phyloP scores from a whole-genome alignment of 1,140 invertebrate genomes.

The Marisa cornuarietis region DNA sequence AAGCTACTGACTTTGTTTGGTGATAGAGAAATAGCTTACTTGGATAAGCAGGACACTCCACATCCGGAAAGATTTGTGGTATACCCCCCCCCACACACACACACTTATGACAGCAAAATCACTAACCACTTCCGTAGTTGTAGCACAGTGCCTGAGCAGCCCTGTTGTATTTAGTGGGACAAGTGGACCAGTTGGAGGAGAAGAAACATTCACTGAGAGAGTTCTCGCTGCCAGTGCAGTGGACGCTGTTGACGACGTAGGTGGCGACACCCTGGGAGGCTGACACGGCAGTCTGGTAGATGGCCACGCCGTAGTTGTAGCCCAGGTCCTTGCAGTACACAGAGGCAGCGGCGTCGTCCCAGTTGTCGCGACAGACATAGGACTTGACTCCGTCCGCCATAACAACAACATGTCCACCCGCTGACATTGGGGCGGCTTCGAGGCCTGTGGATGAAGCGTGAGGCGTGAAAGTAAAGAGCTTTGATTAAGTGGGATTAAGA shows the following conservation, averaged over 20 bases:
- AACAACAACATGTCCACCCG: conserved; percentile 14
- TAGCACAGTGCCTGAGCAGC: conserved; percentile 17
- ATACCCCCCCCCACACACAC: too few relatives aligned
- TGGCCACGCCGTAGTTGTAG: conserved; percentile 39
- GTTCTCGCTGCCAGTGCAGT: conserved; percentile 76
- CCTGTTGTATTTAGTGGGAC: conserved; percentile 3
- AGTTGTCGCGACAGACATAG: conserved; percentile 77
- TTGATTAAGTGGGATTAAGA: too few relatives aligned
- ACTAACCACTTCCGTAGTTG: conserved; percentile 3
- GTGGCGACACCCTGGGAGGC: conserved; percentile 43
- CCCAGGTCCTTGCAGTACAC: conserved; percentile 77
- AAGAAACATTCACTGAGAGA: conserved; percentile 73
- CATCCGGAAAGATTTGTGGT: too few relatives aligned
- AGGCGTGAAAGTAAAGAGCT: too few relatives aligned
- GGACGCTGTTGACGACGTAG: conserved; percentile 73
- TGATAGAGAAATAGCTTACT: too few relatives aligned
- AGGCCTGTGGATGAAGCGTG: too few relatives aligned
- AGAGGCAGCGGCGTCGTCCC: conserved; percentile 74
- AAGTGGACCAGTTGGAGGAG: not conserved
- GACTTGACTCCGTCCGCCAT: conserved; percentile 70
- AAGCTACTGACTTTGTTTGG: too few relatives aligned
- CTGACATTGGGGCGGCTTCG: too few relatives aligned
- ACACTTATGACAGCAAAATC: not conserved
- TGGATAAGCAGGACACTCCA: too few relatives aligned
- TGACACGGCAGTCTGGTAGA: not conserved